Conservation (phyloP, 2,113 vertebrate genomes). For the Chamaetylas fuelleborni region DNA sequence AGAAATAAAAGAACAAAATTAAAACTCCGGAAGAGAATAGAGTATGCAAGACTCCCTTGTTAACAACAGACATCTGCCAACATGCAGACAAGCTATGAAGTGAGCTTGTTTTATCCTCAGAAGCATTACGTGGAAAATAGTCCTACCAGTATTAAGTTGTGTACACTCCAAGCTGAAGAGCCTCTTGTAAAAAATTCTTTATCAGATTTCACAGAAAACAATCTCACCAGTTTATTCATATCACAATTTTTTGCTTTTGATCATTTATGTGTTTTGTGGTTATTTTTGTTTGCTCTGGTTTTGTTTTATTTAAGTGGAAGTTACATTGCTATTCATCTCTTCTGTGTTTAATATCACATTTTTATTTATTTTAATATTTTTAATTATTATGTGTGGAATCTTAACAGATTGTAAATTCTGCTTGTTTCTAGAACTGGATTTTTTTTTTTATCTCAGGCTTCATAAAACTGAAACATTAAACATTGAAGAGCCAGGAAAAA, state of each 20-base stretch:
- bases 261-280: background rate
- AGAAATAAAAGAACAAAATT: slow-evolving; percentile 35
- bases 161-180: background rate
- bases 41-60: background rate
- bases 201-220: background rate
- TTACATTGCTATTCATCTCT: background rate
- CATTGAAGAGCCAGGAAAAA: background rate
- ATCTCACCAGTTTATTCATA: background rate
- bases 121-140: background rate
- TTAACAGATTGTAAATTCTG: background rate
- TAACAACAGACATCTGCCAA: slow-evolving; percentile 23
- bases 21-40: background rate
- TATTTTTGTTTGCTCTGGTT: background rate
- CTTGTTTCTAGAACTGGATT: background rate
- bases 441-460: background rate
- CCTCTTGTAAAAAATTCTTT: background rate
- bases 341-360: background rate
- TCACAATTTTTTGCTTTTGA: background rate
- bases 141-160: background rate
- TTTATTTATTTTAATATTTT: too few species aligned
- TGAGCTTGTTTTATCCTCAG: background rate
- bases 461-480: background rate
- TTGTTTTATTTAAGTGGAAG: background rate
- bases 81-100: background rate
- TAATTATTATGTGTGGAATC: background rate